These are phyloP conservation scores for Platerodrilus igneus DNA, from an alignment of 2,888 invertebrate species.

Conservation along the genomic window DNA sequence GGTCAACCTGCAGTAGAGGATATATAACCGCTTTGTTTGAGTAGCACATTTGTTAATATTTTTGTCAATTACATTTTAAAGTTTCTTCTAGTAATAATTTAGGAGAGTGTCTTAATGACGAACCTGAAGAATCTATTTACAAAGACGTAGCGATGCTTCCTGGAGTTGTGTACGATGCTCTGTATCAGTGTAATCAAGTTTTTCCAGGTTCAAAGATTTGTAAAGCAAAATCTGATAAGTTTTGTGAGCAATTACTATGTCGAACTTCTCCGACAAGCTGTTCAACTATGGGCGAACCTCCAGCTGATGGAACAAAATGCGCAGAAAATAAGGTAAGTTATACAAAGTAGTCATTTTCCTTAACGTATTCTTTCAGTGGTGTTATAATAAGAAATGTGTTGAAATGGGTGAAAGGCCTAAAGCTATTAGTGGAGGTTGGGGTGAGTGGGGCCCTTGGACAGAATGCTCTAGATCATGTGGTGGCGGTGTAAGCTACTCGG, in stretches of 20 bases:
- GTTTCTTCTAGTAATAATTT: conserved; percentile 53
- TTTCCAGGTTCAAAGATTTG: conserved; percentile 41
- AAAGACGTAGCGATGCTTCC: conserved; percentile 56
- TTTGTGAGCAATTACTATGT: conserved; percentile 53
- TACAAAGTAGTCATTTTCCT: no score
- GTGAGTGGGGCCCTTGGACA: conserved; percentile 57
- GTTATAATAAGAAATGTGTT: conserved; percentile 59
- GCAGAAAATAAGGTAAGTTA: conserved; percentile 55
- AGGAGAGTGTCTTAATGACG: conserved; percentile 62
- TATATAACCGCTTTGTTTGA: conserved; percentile 56
- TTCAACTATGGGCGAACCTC: conserved; percentile 52
- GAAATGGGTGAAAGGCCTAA: conserved; percentile 57
- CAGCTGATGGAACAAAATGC: conserved; percentile 64
- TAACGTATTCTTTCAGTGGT: conserved; percentile 53
- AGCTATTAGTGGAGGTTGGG: conserved; percentile 64
- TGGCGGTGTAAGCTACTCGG: conserved; percentile 55
- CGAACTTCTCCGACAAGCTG: conserved; percentile 48
- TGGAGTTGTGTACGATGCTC: conserved; percentile 63
- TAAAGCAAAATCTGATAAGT: conserved; percentile 35
- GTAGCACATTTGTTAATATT: conserved; percentile 43
- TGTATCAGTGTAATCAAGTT: conserved; percentile 56
- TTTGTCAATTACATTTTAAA: background rate
- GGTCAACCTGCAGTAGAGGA: conserved; percentile 56
- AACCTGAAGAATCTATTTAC: conserved; percentile 55
- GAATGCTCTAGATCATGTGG: conserved; percentile 61